Percentiles rank a stretch among this genome's conserved stretches.
These are phyloP conservation scores for Melangyna quadrimaculata DNA, from an alignment of 2,888 invertebrate genomes.

Conservation along the genomic window DNA sequence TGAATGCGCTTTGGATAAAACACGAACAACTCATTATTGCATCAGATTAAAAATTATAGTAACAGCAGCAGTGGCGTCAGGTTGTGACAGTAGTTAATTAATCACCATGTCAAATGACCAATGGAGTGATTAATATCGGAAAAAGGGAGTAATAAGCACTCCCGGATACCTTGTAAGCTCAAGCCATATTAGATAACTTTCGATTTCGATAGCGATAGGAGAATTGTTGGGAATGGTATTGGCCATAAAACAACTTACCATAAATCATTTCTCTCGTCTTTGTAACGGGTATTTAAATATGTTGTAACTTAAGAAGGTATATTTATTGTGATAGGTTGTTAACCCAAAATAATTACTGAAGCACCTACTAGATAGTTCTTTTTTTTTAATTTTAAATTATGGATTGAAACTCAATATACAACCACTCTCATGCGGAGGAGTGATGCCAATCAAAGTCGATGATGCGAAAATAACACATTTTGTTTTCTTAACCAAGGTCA, in stretches of 20 bases:
- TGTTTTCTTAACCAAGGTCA: slow-evolving; percentile 10
- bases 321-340: background rate
- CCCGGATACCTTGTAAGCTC: background rate
- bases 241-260: background rate
- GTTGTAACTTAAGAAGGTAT: background rate
- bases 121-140: background rate
- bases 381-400: background rate
- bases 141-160: background rate
- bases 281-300: background rate
- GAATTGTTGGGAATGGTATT: background rate
- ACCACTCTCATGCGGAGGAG: background rate
- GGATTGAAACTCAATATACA: background rate
- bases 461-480: background rate
- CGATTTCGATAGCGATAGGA: background rate
- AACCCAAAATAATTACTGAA: background rate
- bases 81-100: background rate
- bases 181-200: background rate
- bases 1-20: background rate
- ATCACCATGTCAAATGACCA: background rate
- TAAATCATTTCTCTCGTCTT: background rate
- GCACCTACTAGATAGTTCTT: background rate
- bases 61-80: background rate
- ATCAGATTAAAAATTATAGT: background rate
- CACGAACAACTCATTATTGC: background rate
- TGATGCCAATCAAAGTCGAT: background rate